Conservation (phyloP, 2,797 vertebrate species). For the Cryptoprocta ferox region DNA sequence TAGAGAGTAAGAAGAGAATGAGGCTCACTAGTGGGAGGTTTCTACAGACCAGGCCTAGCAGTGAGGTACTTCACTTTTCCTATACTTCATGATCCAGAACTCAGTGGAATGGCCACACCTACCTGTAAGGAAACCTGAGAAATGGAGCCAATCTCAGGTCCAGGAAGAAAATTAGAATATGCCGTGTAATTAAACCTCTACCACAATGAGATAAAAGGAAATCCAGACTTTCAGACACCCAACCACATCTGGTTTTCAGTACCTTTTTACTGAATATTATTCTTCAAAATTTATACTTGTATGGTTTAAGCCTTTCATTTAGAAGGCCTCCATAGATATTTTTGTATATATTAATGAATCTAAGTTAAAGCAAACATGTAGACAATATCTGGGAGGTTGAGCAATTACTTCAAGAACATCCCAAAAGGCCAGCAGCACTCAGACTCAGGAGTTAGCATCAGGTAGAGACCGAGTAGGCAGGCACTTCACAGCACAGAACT, state of each 20-base stretch:
- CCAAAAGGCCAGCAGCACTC: background rate
- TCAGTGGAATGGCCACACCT: background rate
- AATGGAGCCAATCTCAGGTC: background rate
- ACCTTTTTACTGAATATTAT: background rate
- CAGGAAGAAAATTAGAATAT: background rate
- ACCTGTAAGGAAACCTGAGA: background rate
- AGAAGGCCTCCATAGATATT: background rate
- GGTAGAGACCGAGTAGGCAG: background rate
- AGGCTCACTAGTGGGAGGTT: background rate
- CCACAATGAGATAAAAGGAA: background rate
- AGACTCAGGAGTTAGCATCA: background rate
- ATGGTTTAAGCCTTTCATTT: background rate
- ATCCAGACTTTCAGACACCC: background rate
- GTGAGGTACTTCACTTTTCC: background rate
- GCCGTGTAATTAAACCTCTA: background rate
- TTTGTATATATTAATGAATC: background rate
- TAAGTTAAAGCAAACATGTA: background rate
- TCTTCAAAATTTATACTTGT: background rate
- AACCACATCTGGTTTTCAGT: background rate
- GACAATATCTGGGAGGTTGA: background rate
- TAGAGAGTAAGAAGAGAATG: background rate
- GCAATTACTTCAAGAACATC: background rate
- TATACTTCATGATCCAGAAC: background rate
- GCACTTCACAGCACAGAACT: background rate
- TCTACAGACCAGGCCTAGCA: background rate